Conservation (phyloP, 2,113 vertebrate species). For the Myocastor coypus region DNA sequence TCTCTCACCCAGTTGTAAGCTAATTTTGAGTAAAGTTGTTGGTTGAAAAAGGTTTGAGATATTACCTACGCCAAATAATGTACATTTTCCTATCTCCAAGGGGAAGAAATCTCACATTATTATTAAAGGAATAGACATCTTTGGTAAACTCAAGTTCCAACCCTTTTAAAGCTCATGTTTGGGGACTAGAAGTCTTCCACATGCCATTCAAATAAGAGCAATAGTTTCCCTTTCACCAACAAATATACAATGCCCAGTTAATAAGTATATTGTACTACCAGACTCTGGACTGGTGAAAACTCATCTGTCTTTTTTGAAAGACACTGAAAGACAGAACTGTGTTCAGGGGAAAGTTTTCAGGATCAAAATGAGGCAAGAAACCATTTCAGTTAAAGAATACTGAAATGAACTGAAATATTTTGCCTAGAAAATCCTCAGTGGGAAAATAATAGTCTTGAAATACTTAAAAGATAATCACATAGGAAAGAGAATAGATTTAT, state of each 20-base stretch:
- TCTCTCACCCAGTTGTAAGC: background rate
- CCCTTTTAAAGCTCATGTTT: background rate
- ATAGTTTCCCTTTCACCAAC: background rate
- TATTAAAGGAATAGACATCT: background rate
- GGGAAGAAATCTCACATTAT: background rate
- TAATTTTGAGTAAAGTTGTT: background rate
- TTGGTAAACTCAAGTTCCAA: background rate
- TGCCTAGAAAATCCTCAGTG: constrained; percentile 14
- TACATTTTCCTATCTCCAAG: background rate
- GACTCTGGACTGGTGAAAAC: background rate
- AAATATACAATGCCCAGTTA: background rate
- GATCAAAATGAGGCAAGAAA: background rate
- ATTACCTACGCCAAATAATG: background rate
- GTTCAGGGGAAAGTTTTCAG: background rate
- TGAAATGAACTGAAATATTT: constrained; percentile 27
- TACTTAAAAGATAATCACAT: background rate
- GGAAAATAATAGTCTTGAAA: background rate
- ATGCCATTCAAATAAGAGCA: background rate
- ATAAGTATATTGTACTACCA: background rate
- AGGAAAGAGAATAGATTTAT: background rate
- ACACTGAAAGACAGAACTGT: background rate
- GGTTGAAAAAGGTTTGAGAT: background rate
- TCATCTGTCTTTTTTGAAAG: background rate
- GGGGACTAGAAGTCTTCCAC: background rate
- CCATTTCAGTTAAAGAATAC: background rate